Evolutionary conservation across 2,113 vertebrate species (phyloP).

Genomic region (Pungitius pungitius): DNA sequence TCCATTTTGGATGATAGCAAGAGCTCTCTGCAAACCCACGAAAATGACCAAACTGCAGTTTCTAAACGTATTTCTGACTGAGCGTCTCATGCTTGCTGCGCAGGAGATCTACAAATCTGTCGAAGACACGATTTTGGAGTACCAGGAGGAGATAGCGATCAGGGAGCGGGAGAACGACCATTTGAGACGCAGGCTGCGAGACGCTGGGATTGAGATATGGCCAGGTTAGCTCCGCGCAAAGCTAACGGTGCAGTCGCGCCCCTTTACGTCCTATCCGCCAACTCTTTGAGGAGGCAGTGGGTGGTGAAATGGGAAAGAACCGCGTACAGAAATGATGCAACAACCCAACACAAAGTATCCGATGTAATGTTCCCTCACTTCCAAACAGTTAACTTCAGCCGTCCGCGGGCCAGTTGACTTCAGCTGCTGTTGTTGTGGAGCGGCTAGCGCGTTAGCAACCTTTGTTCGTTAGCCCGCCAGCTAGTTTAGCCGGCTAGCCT

Average conservation of each 20-base stretch:
- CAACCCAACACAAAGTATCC: not conserved
- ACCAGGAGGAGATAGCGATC: slow-evolving; percentile 81
- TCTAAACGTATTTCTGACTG: slow-evolving; percentile 79
- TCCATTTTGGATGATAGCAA: slow-evolving; percentile 65
- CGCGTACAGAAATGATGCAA: too few species aligned
- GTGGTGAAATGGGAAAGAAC: not conserved
- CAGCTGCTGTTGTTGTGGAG: slow-evolving; percentile 41
- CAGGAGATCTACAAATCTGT: slow-evolving; percentile 83
- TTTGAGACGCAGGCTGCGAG: slow-evolving; percentile 76
- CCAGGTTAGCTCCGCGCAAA: slow-evolving; percentile 73
- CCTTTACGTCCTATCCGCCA: not conserved
- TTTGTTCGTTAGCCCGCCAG: slow-evolving; percentile 76
- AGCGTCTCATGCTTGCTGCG: slow-evolving; percentile 80
- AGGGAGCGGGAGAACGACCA: slow-evolving; percentile 81
- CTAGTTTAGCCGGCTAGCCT: slow-evolving; percentile 34
- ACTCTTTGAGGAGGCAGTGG: not conserved
- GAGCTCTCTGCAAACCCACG: slow-evolving; percentile 40
- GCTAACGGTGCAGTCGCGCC: slow-evolving; percentile 32
- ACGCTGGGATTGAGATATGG: slow-evolving; percentile 80
- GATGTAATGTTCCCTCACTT: not conserved
- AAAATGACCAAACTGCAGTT: slow-evolving; percentile 81
- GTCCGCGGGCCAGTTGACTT: slow-evolving; percentile 14
- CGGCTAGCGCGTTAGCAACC: slow-evolving; percentile 70
- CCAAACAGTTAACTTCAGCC: slow-evolving; percentile 13
- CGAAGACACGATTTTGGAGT: slow-evolving; percentile 80